These are phyloP conservation scores for Microcebus ravelobensis DNA, from an alignment of 2,113 vertebrate genomes.

Conservation along the genomic window DNA sequence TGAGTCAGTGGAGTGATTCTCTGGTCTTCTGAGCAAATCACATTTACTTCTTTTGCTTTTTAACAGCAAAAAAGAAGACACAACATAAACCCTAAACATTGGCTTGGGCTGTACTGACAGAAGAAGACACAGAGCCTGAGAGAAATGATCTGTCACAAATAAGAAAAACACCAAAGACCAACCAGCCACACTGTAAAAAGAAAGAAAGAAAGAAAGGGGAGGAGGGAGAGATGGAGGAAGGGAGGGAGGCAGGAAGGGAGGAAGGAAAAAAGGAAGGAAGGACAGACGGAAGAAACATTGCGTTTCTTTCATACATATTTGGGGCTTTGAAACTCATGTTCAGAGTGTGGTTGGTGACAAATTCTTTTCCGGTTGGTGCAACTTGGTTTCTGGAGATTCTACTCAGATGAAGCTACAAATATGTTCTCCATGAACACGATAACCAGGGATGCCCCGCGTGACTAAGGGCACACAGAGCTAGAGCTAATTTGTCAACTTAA, in stretches of 20 bases:
- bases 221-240: accelerated
- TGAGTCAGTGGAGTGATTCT: not conserved
- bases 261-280: too few species aligned
- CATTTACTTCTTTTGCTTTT: not conserved
- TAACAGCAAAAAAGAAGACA: not conserved
- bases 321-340: not conserved
- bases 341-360: not conserved
- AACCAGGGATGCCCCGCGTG: not conserved
- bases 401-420: not conserved
- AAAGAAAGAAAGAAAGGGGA: too few species aligned
- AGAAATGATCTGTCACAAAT: not conserved
- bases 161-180: not conserved
- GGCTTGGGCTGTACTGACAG: not conserved
- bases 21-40: not conserved
- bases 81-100: not conserved
- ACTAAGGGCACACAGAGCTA: not conserved
- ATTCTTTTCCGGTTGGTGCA: not conserved
- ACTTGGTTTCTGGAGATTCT: not conserved
- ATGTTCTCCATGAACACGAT: not conserved
- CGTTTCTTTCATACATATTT: not conserved
- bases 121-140: not conserved
- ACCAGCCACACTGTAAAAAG: not conserved
- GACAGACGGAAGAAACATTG: not conserved
- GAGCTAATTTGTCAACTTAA: not conserved
- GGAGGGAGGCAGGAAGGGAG: too few species aligned